phyloP scores from a whole-genome alignment of 2,797 vertebrate genomes.

The Hipposideros larvatus region DNA sequence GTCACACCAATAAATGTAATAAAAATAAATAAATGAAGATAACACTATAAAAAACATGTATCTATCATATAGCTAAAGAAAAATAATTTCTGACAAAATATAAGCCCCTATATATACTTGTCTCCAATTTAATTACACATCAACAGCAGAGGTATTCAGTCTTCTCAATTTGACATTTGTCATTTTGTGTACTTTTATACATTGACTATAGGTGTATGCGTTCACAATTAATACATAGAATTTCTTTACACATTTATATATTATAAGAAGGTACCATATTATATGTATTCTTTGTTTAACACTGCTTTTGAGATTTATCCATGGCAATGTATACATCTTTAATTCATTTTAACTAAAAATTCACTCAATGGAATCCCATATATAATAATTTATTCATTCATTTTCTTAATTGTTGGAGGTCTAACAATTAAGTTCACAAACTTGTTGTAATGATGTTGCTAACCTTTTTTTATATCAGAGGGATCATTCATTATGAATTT shows the following conservation, averaged over 20 bases:
- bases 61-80: background rate
- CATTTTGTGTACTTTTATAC: background rate
- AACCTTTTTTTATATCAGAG: no score
- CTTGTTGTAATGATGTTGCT: no score
- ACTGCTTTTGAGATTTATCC: background rate
- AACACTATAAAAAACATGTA: background rate
- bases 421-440: no score
- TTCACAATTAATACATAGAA: background rate
- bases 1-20: no score
- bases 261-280: background rate
- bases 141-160: background rate
- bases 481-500: no score
- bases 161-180: background rate
- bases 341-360: constrained; percentile 13
- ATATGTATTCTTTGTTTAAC: background rate
- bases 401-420: background rate
- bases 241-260: background rate
- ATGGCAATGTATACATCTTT: background rate
- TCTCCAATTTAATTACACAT: background rate
- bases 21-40: background rate
- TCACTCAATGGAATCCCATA: background rate
- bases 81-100: background rate
- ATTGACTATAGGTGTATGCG: background rate
- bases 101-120: background rate
- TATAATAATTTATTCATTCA: background rate